These are phyloP conservation scores for Halictus ligatus DNA, from an alignment of 2,888 invertebrate species.

Conservation along the genomic window DNA sequence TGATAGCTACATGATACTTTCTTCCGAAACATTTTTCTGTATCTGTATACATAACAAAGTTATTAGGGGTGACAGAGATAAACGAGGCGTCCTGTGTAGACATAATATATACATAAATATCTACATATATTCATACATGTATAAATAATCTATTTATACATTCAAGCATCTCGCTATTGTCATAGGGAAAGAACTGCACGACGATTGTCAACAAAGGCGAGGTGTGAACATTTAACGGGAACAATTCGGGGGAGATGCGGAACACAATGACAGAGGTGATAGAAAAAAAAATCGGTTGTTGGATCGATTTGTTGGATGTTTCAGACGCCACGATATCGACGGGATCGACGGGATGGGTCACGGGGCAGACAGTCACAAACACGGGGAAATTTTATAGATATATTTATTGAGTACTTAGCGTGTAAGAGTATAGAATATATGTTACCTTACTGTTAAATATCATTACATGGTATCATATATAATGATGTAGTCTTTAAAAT, in stretches of 20 bases:
- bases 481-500: conserved; percentile 79
- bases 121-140: conserved; percentile 53
- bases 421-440: conserved; percentile 84
- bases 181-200: conserved; percentile 22
- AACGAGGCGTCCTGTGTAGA: conserved; percentile 10
- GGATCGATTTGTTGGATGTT: conserved; percentile 16
- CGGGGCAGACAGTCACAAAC: conserved; percentile 81
- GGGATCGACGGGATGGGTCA: conserved; percentile 71
- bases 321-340: conserved; percentile 76
- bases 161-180: conserved; percentile 45
- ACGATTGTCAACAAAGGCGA: conserved; percentile 42
- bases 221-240: conserved; percentile 56
- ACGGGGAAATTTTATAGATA: conserved; percentile 84
- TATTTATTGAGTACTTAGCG: conserved; percentile 84
- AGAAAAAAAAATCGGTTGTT: neutral
- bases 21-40: too few species aligned
- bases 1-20: too few species aligned
- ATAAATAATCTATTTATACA: conserved; percentile 59
- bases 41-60: too few species aligned
- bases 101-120: conserved; percentile 58
- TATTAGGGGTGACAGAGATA: too few species aligned
- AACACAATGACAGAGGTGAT: conserved; percentile 11
- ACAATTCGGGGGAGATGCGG: neutral
- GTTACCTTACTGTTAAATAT: conserved; percentile 81
- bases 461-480: conserved; percentile 79